Evolutionary conservation across 2,888 invertebrate species (phyloP).

Genomic region (Hirtodrosophila cameraria): DNA sequence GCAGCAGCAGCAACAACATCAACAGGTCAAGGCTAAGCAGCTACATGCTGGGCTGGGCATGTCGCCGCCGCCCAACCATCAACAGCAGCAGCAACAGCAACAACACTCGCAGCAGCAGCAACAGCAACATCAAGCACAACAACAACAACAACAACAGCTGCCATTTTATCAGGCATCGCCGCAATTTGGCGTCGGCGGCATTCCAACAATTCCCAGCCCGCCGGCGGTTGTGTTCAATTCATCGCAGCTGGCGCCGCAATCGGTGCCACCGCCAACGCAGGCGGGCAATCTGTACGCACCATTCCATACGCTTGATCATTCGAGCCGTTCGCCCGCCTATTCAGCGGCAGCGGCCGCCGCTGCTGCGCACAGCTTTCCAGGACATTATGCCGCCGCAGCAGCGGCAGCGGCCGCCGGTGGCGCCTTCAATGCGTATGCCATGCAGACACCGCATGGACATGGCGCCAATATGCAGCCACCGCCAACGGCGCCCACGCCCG

Average conservation of each 20-base stretch:
- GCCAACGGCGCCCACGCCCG: constrained; percentile 88
- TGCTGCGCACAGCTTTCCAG: constrained; percentile 83
- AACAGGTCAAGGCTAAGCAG: constrained; percentile 83
- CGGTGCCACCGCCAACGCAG: constrained; percentile 85
- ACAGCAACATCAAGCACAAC: constrained; percentile 84
- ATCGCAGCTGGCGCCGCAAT: constrained; percentile 88
- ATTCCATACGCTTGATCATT: constrained; percentile 89
- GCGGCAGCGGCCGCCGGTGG: constrained; percentile 84
- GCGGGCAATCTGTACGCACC: constrained; percentile 92
- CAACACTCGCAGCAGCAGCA: constrained; percentile 82
- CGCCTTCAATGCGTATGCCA: constrained; percentile 88
- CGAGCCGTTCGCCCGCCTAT: constrained; percentile 90
- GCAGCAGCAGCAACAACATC: constrained; percentile 71
- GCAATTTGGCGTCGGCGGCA: constrained; percentile 91
- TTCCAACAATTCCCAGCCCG: constrained; percentile 94
- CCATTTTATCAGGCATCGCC: constrained; percentile 87
- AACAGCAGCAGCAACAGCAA: constrained; percentile 89
- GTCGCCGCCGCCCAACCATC: constrained; percentile 85
- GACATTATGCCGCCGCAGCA: constrained; percentile 85
- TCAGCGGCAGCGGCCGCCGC: constrained; percentile 90
- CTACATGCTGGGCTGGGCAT: constrained; percentile 84
- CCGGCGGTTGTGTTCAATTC: constrained; percentile 91
- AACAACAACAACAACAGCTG: constrained; percentile 81
- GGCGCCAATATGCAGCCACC: constrained; percentile 84
- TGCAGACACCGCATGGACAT: constrained; percentile 84